Evolutionary conservation across 2,113 vertebrate species (phyloP), one percentile per base, ranked within the genome.

Genomic region (Bubalus kerabau): DNA sequence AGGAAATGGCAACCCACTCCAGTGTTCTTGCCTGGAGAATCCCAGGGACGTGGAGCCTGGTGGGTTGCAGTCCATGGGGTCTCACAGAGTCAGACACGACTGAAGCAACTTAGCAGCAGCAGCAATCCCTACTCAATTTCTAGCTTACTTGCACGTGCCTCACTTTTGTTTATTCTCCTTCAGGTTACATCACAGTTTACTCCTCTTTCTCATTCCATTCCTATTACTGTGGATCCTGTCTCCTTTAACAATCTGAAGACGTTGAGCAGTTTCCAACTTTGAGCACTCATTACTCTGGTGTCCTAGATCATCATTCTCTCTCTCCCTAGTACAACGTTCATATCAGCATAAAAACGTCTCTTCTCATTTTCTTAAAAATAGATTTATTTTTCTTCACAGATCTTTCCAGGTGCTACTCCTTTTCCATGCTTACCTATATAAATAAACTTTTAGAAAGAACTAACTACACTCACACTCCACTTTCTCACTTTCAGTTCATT

Each of bases 201-300:
- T 6, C 10, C 1, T 91, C 23, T 21, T 74, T 90, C 59, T 76
- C 48, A 23, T 14, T 83, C 17, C 10, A 17, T 54, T 48, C n/a
- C 4, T 7, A 46, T 46, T 83, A 36, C 21, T 36, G n/a, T 46
- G 11, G 4, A 62, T 46, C 14, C 6, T 4, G 15, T 85, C 9
- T 91, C 14, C 5, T 88, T 54, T 89, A 64, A 80, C 36, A 59
- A 32, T 83, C 17, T 54, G 32, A 67, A 96, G 30, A 43, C 60
- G n/a, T 30, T 40, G 54, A 96, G 56, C 48, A 46, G 76, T 71
- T 54, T 87, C 11, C 30, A 8, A 3, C 30, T 40, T 82, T 67
- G 2, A 0, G 52, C 36, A 59, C 2, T 46, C 48, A 60, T 28
- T 62, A 32, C 11, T 74, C 7, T 13, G 2, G 0, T 36, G 13